phyloP scores from a whole-genome alignment of 2,113 vertebrate genomes.

The Rhodinocichla rosea region DNA sequence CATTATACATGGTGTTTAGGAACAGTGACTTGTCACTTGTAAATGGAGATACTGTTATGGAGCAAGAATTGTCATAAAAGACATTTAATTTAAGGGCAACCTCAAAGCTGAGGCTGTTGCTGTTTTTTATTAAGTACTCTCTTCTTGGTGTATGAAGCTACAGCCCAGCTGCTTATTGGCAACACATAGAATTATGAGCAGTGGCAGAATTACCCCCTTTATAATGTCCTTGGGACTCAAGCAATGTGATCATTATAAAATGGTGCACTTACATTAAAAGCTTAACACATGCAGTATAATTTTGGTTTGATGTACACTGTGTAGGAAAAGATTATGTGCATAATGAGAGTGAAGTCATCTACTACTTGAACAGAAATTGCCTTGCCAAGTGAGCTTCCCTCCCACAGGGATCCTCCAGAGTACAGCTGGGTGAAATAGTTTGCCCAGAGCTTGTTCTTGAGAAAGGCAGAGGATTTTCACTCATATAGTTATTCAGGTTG shows the following conservation, averaged over 20 bases:
- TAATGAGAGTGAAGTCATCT: slow-evolving; percentile 59
- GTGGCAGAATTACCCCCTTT: slow-evolving; percentile 18
- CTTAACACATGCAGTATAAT: slow-evolving; percentile 44
- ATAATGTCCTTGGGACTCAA: background rate
- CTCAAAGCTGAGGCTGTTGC: background rate
- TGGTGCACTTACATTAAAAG: slow-evolving; percentile 11
- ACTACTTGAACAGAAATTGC: background rate
- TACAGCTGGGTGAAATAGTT: slow-evolving; percentile 10
- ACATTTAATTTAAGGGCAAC: background rate
- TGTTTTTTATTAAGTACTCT: background rate
- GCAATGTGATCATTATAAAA: slow-evolving; percentile 26
- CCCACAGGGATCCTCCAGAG: background rate
- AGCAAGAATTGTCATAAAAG: background rate
- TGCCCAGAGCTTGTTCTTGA: background rate
- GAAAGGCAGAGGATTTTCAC: background rate
- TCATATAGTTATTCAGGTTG: background rate
- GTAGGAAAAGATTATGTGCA: slow-evolving; percentile 54
- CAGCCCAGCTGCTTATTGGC: background rate
- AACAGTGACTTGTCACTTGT: background rate
- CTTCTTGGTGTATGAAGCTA: background rate
- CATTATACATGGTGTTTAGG: background rate
- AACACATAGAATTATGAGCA: background rate
- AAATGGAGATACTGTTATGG: background rate
- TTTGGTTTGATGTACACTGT: slow-evolving; percentile 32
- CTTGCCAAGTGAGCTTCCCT: slow-evolving; percentile 19